Evolutionary conservation across 2,888 invertebrate genomes (phyloP).

Genomic region (Carabus problematicus): DNA sequence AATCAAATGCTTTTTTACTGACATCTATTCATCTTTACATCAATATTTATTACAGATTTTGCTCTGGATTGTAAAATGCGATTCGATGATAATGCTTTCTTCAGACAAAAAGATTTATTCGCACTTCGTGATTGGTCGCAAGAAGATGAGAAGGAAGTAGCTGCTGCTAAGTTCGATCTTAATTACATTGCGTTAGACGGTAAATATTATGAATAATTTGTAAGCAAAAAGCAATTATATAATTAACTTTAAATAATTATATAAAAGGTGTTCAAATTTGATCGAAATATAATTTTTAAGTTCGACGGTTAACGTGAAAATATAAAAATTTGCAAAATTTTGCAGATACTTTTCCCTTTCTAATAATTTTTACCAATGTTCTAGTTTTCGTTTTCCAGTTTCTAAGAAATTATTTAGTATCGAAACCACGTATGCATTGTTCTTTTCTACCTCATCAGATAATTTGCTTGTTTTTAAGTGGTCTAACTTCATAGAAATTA

Average conservation of each 20-base stretch:
- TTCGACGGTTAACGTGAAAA: too few relatives aligned
- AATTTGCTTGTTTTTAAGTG: too few relatives aligned
- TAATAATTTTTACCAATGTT: too few relatives aligned
- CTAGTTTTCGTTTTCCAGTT: too few relatives aligned
- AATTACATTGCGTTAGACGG: conserved; percentile 97
- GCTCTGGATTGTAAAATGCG: conserved; percentile 95
- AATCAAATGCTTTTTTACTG: conserved; percentile 30
- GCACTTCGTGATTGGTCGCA: conserved; percentile 84
- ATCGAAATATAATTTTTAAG: too few relatives aligned
- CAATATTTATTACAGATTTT: conserved; percentile 69
- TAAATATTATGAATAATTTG: conserved; percentile 53
- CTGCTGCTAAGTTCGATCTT: conserved; percentile 86
- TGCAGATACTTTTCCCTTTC: too few relatives aligned
- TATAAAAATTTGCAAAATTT: too few relatives aligned
- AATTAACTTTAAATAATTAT: not conserved
- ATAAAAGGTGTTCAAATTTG: too few relatives aligned
- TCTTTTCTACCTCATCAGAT: too few relatives aligned
- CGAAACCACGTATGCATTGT: too few relatives aligned
- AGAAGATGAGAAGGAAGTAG: conserved; percentile 91
- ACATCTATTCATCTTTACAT: conserved; percentile 31
- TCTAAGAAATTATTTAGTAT: too few relatives aligned
- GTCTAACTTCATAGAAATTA: too few relatives aligned
- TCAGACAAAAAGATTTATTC: conserved; percentile 89
- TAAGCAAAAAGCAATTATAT: not conserved
- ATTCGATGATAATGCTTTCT: conserved; percentile 94